Conservation (phyloP, 1,140 invertebrate genomes). For the Vanessa tameamea region DNA sequence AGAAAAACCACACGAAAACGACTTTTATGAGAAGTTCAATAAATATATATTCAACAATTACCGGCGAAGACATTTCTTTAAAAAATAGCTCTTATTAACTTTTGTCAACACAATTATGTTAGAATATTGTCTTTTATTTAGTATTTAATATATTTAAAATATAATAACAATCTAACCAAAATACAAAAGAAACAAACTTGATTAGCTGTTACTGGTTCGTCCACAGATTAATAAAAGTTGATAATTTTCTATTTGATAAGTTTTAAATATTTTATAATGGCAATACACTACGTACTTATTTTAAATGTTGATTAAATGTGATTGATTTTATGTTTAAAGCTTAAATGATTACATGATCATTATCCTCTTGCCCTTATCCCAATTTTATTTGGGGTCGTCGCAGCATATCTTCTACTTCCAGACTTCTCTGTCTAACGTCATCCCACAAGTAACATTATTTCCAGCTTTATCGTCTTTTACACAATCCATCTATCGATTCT, state of each 20-base stretch:
- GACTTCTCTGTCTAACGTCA: too few relatives aligned
- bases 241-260: too few relatives aligned
- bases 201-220: conserved; percentile 20
- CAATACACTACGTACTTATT: neutral
- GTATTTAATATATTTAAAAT: neutral
- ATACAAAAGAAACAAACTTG: conserved; percentile 36
- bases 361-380: too few relatives aligned
- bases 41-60: conserved; percentile 36
- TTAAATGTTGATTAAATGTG: neutral
- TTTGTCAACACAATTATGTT: neutral
- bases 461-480: too few relatives aligned
- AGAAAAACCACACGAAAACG: conserved; percentile 26
- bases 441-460: too few relatives aligned
- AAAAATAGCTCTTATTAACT: neutral
- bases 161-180: conserved; percentile 28
- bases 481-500: too few relatives aligned
- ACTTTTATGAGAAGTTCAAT: neutral
- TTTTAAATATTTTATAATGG: neutral
- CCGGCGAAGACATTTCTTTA: conserved; percentile 63
- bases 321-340: neutral
- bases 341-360: too few relatives aligned
- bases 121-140: neutral
- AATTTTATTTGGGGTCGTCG: too few relatives aligned
- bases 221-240: conserved; percentile 22
- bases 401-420: too few relatives aligned